These are phyloP conservation scores for Lophius americanus DNA, from an alignment of 2,797 vertebrate species.

Conservation along the genomic window DNA sequence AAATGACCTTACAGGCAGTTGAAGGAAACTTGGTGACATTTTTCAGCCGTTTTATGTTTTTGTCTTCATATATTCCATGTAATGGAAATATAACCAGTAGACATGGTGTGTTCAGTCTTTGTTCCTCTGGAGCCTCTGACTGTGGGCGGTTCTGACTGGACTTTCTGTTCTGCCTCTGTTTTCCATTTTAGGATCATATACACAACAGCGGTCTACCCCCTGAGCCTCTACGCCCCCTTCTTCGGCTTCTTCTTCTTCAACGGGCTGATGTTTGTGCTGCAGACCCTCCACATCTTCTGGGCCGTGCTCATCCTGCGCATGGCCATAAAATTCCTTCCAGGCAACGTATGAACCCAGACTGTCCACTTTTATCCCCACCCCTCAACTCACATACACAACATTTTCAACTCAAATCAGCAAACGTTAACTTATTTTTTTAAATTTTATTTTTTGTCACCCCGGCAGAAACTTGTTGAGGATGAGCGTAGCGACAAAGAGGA, in stretches of 20 bases:
- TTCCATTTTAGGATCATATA: slow-evolving; percentile 87
- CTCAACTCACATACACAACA: too few species aligned
- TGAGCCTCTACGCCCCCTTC: slow-evolving; percentile 87
- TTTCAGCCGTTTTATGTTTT: too few species aligned
- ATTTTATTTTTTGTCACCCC: not conserved
- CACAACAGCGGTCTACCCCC: slow-evolving; percentile 88
- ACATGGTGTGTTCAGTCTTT: slow-evolving; percentile 41
- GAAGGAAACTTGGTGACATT: too few species aligned
- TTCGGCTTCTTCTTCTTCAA: slow-evolving; percentile 97
- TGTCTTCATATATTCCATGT: too few species aligned
- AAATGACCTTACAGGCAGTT: too few species aligned
- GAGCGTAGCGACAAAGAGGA: slow-evolving; percentile 94
- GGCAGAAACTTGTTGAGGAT: slow-evolving; percentile 87
- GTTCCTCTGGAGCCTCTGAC: slow-evolving; percentile 52
- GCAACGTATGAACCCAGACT: slow-evolving; percentile 80
- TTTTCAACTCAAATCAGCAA: not conserved
- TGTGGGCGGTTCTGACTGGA: slow-evolving; percentile 67
- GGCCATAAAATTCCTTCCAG: slow-evolving; percentile 94
- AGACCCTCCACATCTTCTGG: slow-evolving; percentile 94
- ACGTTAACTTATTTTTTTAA: not conserved
- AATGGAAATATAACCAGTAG: slow-evolving; percentile 38
- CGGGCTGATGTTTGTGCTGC: slow-evolving; percentile 88
- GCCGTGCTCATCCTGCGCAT: slow-evolving; percentile 92
- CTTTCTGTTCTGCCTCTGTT: slow-evolving; percentile 65
- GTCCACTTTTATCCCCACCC: not conserved